A percentile compares a stretch with the other conserved stretches of the same genome.
phyloP scores from a whole-genome alignment of 30 jellyfish, hydroid and myxozoan genomes.

The Aurelia sp. region DNA sequence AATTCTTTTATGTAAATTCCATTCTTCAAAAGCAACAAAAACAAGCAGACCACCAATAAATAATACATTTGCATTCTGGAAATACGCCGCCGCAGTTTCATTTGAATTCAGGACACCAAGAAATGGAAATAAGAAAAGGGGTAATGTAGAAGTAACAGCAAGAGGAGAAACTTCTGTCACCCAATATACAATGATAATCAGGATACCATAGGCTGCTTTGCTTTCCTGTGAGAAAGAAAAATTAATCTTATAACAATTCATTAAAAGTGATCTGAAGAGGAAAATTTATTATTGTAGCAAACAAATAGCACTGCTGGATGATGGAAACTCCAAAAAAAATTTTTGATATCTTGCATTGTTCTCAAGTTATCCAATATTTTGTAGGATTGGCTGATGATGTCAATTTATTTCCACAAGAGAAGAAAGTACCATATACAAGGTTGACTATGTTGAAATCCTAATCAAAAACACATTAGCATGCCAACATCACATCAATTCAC shows the following conservation, averaged over 20 bases:
- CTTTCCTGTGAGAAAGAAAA: slow-evolving; percentile 61
- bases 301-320: too few species aligned
- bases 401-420: too few species aligned
- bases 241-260: not conserved
- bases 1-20: slow-evolving; percentile 86
- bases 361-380: too few species aligned
- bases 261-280: too few species aligned
- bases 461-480: too few species aligned
- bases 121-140: slow-evolving; percentile 75
- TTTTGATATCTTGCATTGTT: too few species aligned
- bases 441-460: too few species aligned
- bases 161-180: slow-evolving; percentile 77
- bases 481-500: too few species aligned
- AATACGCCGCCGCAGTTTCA: slow-evolving; percentile 50
- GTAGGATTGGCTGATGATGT: too few species aligned
- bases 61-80: slow-evolving; percentile 74
- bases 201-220: slow-evolving; percentile 77
- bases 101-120: slow-evolving; percentile 78
- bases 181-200: slow-evolving; percentile 83
- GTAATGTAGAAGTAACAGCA: slow-evolving; percentile 77
- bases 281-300: too few species aligned
- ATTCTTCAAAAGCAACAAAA: slow-evolving; percentile 77
- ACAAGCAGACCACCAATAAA: slow-evolving; percentile 83
- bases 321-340: too few species aligned
- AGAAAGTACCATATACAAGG: too few species aligned